Evolutionary conservation across 37 sponge, comb jelly and placozoan genomes (phyloP).

Genomic region (Spongilla lacustris): DNA sequence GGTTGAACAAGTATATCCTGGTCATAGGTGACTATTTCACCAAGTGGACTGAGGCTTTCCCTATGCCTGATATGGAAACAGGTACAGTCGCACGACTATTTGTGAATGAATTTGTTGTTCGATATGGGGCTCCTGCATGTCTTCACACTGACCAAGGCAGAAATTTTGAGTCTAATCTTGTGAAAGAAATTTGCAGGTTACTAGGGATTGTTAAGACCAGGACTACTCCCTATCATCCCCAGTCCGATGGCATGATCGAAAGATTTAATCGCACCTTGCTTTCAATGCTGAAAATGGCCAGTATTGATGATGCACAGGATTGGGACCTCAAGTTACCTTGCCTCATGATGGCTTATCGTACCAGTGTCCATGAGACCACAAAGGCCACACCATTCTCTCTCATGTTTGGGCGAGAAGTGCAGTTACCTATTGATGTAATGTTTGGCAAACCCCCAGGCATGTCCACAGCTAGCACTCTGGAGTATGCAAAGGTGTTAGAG

Average conservation of each 20-base stretch:
- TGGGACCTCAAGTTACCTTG: slow-evolving; percentile 2
- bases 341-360: slow-evolving; percentile 33
- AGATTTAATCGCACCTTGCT: not conserved
- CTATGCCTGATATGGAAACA: slow-evolving; percentile 5
- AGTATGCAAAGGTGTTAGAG: not conserved
- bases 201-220: not conserved
- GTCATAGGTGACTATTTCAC: slow-evolving; percentile 19
- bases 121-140: not conserved
- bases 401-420: slow-evolving; percentile 20
- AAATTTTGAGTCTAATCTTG: not conserved
- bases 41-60: not conserved
- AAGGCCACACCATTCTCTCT: slow-evolving; percentile 5
- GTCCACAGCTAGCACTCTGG: too few species aligned
- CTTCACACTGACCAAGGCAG: slow-evolving; percentile 7
- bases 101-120: not conserved
- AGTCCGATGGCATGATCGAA: too few species aligned
- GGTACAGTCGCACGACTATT: slow-evolving; percentile 2
- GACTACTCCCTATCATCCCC: too few species aligned
- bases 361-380: not conserved
- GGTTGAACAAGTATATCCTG: not conserved
- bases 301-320: not conserved
- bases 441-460: slow-evolving; percentile 14
- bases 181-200: not conserved
- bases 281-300: not conserved
- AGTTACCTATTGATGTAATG: too few species aligned